Percentiles rank a stretch among this genome's conserved stretches.
These are phyloP conservation scores for Myrmecophaga tridactyla DNA, from an alignment of 2,113 vertebrate species.

Conservation along the genomic window DNA sequence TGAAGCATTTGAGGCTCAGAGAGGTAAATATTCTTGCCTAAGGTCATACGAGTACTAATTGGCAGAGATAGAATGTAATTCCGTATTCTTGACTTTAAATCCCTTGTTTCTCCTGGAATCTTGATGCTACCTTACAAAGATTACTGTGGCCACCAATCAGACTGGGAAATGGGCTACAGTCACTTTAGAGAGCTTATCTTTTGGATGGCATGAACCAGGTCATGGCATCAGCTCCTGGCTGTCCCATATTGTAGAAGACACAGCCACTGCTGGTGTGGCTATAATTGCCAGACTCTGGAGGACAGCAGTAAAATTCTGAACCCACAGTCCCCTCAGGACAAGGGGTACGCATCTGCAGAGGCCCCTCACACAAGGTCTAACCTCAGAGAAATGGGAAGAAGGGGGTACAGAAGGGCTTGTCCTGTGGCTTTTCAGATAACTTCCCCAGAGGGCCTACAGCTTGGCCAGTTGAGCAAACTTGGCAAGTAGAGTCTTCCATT, in stretches of 20 bases:
- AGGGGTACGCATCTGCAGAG: background rate
- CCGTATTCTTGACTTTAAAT: background rate
- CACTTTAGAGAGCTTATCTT: background rate
- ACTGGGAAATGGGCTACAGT: background rate
- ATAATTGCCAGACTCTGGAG: background rate
- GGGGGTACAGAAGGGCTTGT: background rate
- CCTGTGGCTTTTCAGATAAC: slow-evolving; percentile 43
- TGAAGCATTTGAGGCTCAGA: background rate
- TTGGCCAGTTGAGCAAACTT: slow-evolving; percentile 47
- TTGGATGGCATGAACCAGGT: background rate
- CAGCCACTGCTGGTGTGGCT: background rate
- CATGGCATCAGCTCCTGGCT: background rate
- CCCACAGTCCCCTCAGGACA: background rate
- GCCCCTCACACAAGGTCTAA: background rate
- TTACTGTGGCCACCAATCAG: background rate
- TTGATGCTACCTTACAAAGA: background rate
- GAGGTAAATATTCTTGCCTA: background rate
- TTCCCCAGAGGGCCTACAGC: background rate
- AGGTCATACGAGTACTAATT: background rate
- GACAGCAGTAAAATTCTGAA: background rate
- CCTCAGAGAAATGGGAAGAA: slow-evolving; percentile 25
- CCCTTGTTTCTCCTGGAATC: background rate
- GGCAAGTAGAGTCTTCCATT: slow-evolving; percentile 58
- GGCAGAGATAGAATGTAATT: background rate
- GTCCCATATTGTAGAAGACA: background rate